Evolutionary conservation across 2,888 invertebrate species (phyloP).

Genomic region (Heliothis peltigera): DNA sequence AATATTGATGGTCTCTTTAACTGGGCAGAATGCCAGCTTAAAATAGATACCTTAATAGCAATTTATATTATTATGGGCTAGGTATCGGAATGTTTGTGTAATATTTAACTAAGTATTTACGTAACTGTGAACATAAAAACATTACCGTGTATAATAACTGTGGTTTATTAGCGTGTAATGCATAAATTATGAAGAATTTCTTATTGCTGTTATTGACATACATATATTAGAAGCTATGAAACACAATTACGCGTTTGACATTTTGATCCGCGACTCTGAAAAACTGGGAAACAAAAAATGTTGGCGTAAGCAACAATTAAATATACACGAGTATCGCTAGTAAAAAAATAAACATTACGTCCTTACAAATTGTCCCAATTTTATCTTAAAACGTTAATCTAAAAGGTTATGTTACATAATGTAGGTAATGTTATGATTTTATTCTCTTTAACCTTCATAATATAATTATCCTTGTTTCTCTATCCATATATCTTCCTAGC

Average conservation of each 20-base stretch:
- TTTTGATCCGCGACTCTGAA: constrained; percentile 3
- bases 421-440: too few species aligned
- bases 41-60: constrained; percentile 47
- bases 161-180: not conserved
- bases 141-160: not conserved
- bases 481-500: too few species aligned
- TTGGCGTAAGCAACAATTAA: not conserved
- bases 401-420: too few species aligned
- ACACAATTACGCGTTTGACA: not conserved
- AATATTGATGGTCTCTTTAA: constrained; percentile 37
- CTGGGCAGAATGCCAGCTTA: constrained; percentile 49
- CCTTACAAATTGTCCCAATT: too few species aligned
- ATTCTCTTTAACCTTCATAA: too few species aligned
- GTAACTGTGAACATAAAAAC: not conserved
- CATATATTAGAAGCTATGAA: not conserved
- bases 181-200: too few species aligned
- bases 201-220: not conserved
- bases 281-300: not conserved
- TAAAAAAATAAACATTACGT: too few species aligned
- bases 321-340: not conserved
- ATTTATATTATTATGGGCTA: constrained; percentile 41
- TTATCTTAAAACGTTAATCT: too few species aligned
- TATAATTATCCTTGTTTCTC: too few species aligned
- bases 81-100: constrained; percentile 9
- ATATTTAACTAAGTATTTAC: not conserved